Conservation (phyloP, 1,140 invertebrate genomes). For the Acyrthosiphon pisum region DNA sequence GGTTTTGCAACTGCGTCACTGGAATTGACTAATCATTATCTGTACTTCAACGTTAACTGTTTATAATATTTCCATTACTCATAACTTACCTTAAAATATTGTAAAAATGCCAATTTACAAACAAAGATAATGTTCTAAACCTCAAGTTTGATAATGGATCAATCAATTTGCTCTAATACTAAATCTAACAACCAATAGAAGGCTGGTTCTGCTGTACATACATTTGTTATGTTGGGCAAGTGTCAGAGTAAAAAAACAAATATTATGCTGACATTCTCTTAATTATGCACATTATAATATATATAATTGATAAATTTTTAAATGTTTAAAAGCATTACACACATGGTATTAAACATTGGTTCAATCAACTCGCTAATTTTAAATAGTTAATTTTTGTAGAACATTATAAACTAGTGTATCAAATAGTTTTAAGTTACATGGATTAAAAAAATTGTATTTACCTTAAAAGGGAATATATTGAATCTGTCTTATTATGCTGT, state of each 20-base stretch:
- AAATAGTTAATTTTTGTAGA: too few species aligned
- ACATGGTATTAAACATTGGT: neutral
- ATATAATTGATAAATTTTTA: neutral
- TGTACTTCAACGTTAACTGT: neutral
- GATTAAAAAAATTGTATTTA: slow-evolving; percentile 60
- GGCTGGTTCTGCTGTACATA: neutral
- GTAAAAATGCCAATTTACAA: neutral
- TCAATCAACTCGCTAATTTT: neutral
- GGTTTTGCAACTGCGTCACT: too few species aligned
- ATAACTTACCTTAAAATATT: neutral
- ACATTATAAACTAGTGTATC: too few species aligned
- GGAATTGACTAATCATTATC: neutral
- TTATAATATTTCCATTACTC: neutral
- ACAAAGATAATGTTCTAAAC: neutral
- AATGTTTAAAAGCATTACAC: neutral
- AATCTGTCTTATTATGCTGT: slow-evolving; percentile 66
- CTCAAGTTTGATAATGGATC: too few species aligned
- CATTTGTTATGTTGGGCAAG: neutral
- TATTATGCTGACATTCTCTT: neutral
- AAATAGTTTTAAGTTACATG: neutral
- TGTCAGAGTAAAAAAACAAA: neutral
- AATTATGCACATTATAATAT: neutral
- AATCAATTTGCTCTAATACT: neutral
- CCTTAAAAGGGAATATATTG: slow-evolving; percentile 72
- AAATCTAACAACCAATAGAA: neutral